Base-by-base conservation (phyloP, 1,140 invertebrate genomes). In the Dolichoris vasculosae region DNA sequence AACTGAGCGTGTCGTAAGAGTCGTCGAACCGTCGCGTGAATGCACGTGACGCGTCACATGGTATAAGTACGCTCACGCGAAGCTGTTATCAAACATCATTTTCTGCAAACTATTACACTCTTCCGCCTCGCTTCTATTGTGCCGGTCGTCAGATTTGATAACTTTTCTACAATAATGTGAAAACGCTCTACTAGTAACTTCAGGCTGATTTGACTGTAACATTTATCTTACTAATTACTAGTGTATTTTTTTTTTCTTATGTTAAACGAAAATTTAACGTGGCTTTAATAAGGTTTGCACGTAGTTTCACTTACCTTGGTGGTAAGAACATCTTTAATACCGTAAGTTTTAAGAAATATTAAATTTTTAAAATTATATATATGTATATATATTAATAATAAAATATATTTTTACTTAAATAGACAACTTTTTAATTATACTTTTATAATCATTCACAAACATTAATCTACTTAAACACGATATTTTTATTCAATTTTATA, bases 11-110 rank as follows among this genome's bases (percentile, higher is more conserved):
- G 30, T 59, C 11, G 64, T 69, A 35, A 20, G 32, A 69, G 9
- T 11, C 63, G 63, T 1, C n/a, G 38, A 40, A 35, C 63, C 40
- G 23, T 76, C 46, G 55, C 71, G 82, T 46, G 71, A 76, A 38
- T 59, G 43, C 82, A 83, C 82, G 82, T 83, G 69, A 83, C 82
- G 0, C 30, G 71, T 83, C 82, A 83, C 82, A 69, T 83, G 82
- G 51, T 15, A 9, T 35, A 51, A 32, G 26, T 7, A 23, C 35
- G 48, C 69, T 63, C 48, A 17, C 55, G 63, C n/a, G 23, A 81
- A 81, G 38, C 67, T 75, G 11, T 71, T 73, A 73, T 73, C 67
- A 46, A 73, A 23, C 55, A 26, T 13, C 55, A 59, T 7, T 59
- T 59, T 59, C 23, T 59, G 23, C 23, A 2, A 3, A 26, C 2